These are phyloP conservation scores for Dasyprocta punctata DNA, from an alignment of 2,113 vertebrate genomes.

Conservation along the genomic window DNA sequence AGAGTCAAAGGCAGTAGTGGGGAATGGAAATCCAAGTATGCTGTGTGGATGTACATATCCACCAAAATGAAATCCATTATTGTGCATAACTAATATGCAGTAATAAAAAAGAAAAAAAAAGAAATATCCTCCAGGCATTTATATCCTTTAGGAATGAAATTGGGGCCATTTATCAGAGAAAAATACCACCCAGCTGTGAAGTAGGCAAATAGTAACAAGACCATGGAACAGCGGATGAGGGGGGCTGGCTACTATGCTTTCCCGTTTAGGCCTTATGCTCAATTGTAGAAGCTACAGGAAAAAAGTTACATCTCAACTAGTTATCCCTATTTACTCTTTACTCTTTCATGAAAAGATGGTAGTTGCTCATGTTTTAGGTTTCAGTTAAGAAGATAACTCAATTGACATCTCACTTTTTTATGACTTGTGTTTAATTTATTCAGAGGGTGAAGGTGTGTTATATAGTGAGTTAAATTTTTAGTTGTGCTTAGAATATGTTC, in stretches of 20 bases:
- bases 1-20: not conserved
- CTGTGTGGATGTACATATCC: not conserved
- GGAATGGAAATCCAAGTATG: not conserved
- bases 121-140: not conserved
- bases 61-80: not conserved
- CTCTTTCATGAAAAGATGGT: not conserved
- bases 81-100: not conserved
- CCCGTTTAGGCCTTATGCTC: not conserved
- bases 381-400: not conserved
- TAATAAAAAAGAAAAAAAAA: not conserved
- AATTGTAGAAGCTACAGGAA: not conserved
- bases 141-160: not conserved
- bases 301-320: not conserved
- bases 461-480: not conserved
- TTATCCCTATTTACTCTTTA: not conserved
- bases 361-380: not conserved
- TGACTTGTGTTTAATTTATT: conserved; percentile 64
- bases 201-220: not conserved
- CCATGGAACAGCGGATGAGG: not conserved
- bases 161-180: not conserved
- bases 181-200: not conserved
- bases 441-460: conserved; percentile 18
- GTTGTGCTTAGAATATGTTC: conserved; percentile 39
- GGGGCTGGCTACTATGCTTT: not conserved
- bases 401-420: not conserved